Evolutionary conservation across 2,113 vertebrate genomes (phyloP), one percentile per base, ranked within the genome.

Genomic region (Takifugu bimaculatus): DNA sequence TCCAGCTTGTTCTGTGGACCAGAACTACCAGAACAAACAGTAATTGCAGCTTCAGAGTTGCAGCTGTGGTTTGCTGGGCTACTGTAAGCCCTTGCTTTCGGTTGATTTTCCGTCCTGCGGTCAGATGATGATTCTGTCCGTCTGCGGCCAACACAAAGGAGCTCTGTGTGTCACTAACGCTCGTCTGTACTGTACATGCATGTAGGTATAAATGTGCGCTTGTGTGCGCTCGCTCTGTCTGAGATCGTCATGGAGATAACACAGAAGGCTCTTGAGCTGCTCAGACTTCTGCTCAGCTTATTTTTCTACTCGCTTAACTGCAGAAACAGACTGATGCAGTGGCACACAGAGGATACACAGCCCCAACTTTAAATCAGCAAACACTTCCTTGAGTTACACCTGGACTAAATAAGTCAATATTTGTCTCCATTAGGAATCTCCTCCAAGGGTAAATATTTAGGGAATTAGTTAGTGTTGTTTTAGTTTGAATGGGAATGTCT

Each of bases 381-480:
- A 79, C 74, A 58, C 63, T 63, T 80, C 50, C 61, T 82, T 57
- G 39, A 64, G n/a, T 81, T 73, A 47, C 63, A 53, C 69, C 60
- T 15, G 44, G 42, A 54, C 4, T 15, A 54, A 78, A 69, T 4
- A 35, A 50, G 79, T 78, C 77, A 82, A 80, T 81, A 76, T 87
- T 83, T 73, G 50, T 51, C 54, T 80, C 72, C 64, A 64, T 72
- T 61, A 68, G 51, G 62, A 57, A 58, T 60, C 67, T 66, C 54
- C 75, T 72, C 63, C 69, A n/a, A 26, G 57, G 66, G 73, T 72
- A 72, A 86, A 87, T 77, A 84, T 86, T 88, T 78, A 65, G 13
- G 48, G 75, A 47, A 77, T 83, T 70, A 72, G 57, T 59, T 6
- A 4, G 53, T 78, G 75, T 82, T 85, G 79, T 82, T 87, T 83